Evolutionary conservation across 2,113 vertebrate species (phyloP).

Genomic region (Anhinga anhinga): DNA sequence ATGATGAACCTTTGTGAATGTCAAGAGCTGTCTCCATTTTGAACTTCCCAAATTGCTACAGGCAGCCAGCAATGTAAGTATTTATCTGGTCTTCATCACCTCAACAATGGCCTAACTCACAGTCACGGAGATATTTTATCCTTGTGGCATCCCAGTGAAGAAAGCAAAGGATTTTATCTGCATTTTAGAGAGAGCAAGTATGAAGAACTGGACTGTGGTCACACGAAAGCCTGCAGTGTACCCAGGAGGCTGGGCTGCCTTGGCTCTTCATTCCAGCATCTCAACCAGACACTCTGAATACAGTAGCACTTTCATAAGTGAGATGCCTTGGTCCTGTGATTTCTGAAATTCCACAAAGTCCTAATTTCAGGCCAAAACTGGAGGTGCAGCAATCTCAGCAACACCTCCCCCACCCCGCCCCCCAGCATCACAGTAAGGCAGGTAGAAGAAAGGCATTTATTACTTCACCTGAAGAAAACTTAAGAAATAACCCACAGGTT

Average conservation of each 20-base stretch:
- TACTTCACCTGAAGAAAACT: background rate
- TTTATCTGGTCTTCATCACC: background rate
- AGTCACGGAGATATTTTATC: background rate
- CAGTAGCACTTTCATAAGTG: background rate
- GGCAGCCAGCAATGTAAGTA: background rate
- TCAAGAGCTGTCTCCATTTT: background rate
- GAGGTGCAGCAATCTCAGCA: background rate
- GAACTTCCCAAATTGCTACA: background rate
- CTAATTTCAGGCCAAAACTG: background rate
- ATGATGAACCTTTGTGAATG: background rate
- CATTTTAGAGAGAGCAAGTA: background rate
- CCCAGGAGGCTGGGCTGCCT: background rate
- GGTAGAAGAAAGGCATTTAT: background rate
- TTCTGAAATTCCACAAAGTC: background rate
- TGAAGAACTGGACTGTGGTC: background rate
- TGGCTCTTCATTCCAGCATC: background rate
- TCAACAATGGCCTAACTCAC: background rate
- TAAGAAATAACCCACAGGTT: background rate
- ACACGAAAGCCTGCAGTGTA: background rate
- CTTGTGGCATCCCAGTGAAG: background rate
- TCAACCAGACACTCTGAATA: background rate
- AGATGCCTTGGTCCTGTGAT: background rate
- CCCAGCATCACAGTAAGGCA: background rate
- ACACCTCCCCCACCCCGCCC: background rate
- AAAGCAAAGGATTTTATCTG: background rate